A percentile compares a stretch with the other conserved stretches of the same genome.
Conservation (phyloP, 64 coral and sea anemone genomes). For the Astreopora myriophthalma region DNA sequence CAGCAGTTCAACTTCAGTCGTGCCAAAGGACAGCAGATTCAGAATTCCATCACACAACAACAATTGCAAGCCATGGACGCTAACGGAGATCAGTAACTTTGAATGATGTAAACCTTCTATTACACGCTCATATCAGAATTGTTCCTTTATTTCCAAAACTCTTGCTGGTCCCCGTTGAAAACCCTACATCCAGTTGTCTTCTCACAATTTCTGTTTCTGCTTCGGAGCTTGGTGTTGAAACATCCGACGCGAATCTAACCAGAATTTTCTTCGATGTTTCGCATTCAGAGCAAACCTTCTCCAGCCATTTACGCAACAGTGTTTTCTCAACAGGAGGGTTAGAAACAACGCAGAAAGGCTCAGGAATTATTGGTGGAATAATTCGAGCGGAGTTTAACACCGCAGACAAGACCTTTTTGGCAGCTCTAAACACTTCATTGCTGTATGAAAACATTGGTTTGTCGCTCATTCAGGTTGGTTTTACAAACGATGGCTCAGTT, state of each 20-base stretch:
- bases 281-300: background rate
- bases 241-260: background rate
- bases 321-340: background rate
- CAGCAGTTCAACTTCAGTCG: slow-evolving; percentile 69
- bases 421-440: slow-evolving; percentile 56
- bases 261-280: slow-evolving; percentile 45
- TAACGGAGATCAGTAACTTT: slow-evolving; percentile 12
- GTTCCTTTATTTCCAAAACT: slow-evolving; percentile 34
- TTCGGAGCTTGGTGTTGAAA: slow-evolving; percentile 23
- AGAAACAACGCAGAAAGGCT: slow-evolving; percentile 5
- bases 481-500: slow-evolving; percentile 18
- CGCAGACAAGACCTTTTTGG: slow-evolving; percentile 30
- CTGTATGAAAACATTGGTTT: slow-evolving; percentile 52
- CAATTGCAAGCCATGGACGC: slow-evolving; percentile 57
- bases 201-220: slow-evolving; percentile 39
- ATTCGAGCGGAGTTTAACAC: slow-evolving; percentile 25
- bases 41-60: slow-evolving; percentile 28
- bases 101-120: slow-evolving; percentile 44
- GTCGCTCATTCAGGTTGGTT: slow-evolving; percentile 50
- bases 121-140: slow-evolving; percentile 3
- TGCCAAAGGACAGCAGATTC: slow-evolving; percentile 47
- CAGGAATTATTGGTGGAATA: background rate
- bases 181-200: slow-evolving; percentile 41
- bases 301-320: background rate
- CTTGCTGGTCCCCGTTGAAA: slow-evolving; percentile 41